Base-by-base conservation (phyloP, 30 jellyfish, hydroid and myxozoan species). In the Phacellophora camtschatica region DNA sequence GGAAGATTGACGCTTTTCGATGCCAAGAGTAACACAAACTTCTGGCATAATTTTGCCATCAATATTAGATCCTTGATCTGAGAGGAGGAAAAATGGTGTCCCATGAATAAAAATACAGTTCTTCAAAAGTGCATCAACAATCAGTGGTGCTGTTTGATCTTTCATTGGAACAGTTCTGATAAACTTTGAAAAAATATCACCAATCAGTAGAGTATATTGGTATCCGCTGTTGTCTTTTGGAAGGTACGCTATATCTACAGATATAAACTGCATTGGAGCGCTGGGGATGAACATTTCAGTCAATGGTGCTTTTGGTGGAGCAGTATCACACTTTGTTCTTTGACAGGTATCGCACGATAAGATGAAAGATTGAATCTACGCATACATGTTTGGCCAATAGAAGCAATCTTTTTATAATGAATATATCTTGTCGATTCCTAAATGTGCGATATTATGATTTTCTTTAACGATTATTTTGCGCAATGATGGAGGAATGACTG, bases 31-130 rank as follows among this genome's bases (percentile, higher is more conserved):
- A 13, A 5, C 51, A 39, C 51, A 39, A 7, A 39, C 51, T 39
- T 39, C 51, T 39, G 9, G 51, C 7, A 39, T 39, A 13, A 13
- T 13, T 39, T 39, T 7, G 9, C 51, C 51, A 7, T 39, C 51
- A 5, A 39, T 13, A 13, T 39, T 39, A 39, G 51, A 39, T 39
- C 51, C 51, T 13, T 39, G 51, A 39, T 39, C 51, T 7, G 51
- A 39, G 15, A 56, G 81, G 63, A 56, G 50, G 20, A 36, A 54
- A 29, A 24, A 77, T n/a, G 89, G 89, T 13, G 81, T 42, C 30
- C 89, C 89, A 77, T 77, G 89, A 54, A 77, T 45, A 50, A 27
- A 77, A 43, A 77, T 55, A 81, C 89, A 59, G 45, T 77, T 70
- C 45, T 77, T 64, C 28, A 77, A 61, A 55, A 77, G 31, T 19